Evolutionary conservation across 2,797 vertebrate species (phyloP), one percentile per base, ranked within the genome.

Genomic region (Pitangus sulphuratus): DNA sequence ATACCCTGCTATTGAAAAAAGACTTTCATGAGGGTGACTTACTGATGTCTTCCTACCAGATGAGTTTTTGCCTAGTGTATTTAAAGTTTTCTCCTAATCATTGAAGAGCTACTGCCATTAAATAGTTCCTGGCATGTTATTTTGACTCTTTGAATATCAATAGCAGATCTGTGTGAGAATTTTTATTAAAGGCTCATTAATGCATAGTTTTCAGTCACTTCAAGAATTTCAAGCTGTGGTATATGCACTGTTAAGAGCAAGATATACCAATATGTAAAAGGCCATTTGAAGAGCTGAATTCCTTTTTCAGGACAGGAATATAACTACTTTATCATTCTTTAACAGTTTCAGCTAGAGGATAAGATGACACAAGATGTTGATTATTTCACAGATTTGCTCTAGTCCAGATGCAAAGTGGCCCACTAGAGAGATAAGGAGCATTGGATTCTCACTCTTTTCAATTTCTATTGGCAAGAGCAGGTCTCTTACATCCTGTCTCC

Each of bases 161-260:
- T 33, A 62, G 26, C 33, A 78, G 31, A 68, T 31, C 40, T 78
- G 15, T 40, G 37, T 71, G 79, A 89, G 30, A 40, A 35, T 61
- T 93, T 87, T 93, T 93, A 39, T 68, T 40, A 87, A 90, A 87
- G n/a, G 18, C 30, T 77, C 51, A 28, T 87, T 91, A 91, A 74
- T 35, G 37, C 0, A 0, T 10, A 40, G 51, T 45, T 45, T 85
- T 80, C 40, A 75, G 11, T n/a, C 48, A 45, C 53, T 70, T 78
- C 31, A n/a, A 56, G n/a, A 80, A 66, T 81, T 56, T 71, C 89
- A 87, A 39, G 72, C 82, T 91, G 76, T 76, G 68, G 30, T 61
- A 21, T n/a, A 47, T 57, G 39, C 39, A 39, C 30, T 79, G 4
- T 76, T 72, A 65, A 47, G 22, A 92, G 35, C 44, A 78, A 72